Evolutionary conservation across 2,888 invertebrate genomes (phyloP), one percentile per base, ranked within the genome.

Genomic region (Helleia helle): DNA sequence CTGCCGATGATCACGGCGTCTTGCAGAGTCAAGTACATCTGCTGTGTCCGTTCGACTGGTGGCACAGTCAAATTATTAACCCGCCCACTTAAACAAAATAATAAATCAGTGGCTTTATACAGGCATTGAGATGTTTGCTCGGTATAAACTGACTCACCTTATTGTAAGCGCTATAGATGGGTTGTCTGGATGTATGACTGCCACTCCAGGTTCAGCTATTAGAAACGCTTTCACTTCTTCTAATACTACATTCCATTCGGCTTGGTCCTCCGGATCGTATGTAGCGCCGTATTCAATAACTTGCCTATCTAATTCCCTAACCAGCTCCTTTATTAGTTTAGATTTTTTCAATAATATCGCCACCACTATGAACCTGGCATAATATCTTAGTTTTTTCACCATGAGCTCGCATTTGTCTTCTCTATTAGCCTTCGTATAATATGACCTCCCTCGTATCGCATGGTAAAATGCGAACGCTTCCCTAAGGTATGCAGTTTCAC

Each of bases 401-500:
- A 98, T 97, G 49, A 98, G 75, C 71, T 98, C 97, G 54, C 96
- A 93, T 58, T 95, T 91, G 72, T 96, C 96, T 77, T 97, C 97
- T 71, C 96, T 95, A 50, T 91, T 91, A 1, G 96, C 96, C 62
- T 95, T 90, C 40, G 96, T 96, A 73, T 97, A 98, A 72, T 98
- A 98, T 12, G 94, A 94, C 57, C 98, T 87, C 47, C 95, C 94
- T 55, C 97, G 87, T 58, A 98, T 98, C 9, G 98, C 97, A 37
- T 94, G 93, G 87, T 98, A 98, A 81, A 98, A 98, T 43, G 96
- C 94, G 76, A 93, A 97, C 37, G 98, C 96, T 86, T 98, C 98
- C 72, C 95, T 94, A 58, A 98, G 86, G 79, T 97, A 98, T 75
- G 94, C 95, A 25, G 96, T 96, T 85, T 98, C 97, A 77, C 97